Evolutionary conservation across 2,113 vertebrate species (phyloP).

Genomic region (Microcebus griseorufus): DNA sequence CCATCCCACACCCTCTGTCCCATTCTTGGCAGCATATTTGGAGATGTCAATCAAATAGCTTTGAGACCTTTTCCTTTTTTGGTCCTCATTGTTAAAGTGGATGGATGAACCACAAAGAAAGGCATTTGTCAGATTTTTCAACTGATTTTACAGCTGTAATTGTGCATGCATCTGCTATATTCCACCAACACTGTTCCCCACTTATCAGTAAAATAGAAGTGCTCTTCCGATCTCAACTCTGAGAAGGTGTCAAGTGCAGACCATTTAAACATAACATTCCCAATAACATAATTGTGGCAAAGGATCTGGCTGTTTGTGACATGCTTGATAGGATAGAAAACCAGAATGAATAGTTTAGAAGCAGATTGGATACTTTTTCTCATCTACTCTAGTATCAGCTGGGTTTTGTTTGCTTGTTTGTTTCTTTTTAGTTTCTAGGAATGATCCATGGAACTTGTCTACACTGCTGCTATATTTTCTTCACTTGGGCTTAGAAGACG

Average conservation of each 20-base stretch:
- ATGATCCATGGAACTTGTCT: neutral
- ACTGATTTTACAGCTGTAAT: constrained; percentile 70
- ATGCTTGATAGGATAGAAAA: constrained; percentile 65
- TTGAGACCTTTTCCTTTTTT: constrained; percentile 55
- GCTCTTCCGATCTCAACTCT: constrained; percentile 81
- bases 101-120: constrained; percentile 59
- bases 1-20: neutral
- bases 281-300: constrained; percentile 78
- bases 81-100: constrained; percentile 40
- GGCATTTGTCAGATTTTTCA: constrained; percentile 61
- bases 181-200: constrained; percentile 70
- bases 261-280: constrained; percentile 72
- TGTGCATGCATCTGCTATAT: constrained; percentile 43
- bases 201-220: constrained; percentile 76
- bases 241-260: constrained; percentile 75
- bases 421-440: constrained; percentile 53
- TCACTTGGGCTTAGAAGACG: neutral
- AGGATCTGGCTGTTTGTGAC: constrained; percentile 61
- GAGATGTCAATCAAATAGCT: constrained; percentile 61
- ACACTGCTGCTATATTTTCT: neutral
- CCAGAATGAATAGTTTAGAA: constrained; percentile 80
- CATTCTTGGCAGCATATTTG: neutral
- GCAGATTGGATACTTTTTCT: neutral
- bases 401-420: neutral
- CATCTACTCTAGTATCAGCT: neutral